Percentiles rank a stretch among this genome's conserved stretches.
Conservation (phyloP, 2,888 invertebrate species). For the Meiosimyza decipiens region DNA sequence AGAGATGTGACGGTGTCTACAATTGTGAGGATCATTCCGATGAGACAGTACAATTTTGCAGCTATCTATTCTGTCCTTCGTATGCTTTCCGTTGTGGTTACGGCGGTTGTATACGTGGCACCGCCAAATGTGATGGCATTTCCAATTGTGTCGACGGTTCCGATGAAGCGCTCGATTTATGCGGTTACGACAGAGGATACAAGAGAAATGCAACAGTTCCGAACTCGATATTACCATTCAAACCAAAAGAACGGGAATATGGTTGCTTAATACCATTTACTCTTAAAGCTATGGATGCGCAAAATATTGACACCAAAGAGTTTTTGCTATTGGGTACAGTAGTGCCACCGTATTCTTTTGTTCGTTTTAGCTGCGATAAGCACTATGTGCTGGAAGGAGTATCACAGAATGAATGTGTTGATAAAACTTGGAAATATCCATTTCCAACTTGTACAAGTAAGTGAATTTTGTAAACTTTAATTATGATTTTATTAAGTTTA, state of each 20-base stretch:
- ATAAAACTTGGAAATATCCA: neutral
- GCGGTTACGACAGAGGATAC: constrained; percentile 7
- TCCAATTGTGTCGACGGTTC: constrained; percentile 51
- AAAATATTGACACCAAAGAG: neutral
- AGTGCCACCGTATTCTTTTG: neutral
- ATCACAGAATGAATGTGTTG: constrained; percentile 17
- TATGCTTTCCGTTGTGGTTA: constrained; percentile 65
- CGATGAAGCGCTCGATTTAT: constrained; percentile 51
- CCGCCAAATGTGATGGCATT: constrained; percentile 64
- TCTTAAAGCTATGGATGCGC: neutral
- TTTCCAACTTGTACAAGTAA: constrained; percentile 18
- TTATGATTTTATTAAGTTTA: too few species aligned
- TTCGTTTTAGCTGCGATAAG: constrained; percentile 23
- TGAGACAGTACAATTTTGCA: constrained; percentile 53
- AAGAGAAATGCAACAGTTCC: neutral
- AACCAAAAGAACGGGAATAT: neutral
- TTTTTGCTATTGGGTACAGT: constrained; percentile 7
- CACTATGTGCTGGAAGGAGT: neutral
- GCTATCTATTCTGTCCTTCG: constrained; percentile 63
- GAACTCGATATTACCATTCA: neutral
- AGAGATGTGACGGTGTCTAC: constrained; percentile 53
- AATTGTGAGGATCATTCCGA: constrained; percentile 60
- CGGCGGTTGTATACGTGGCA: constrained; percentile 45
- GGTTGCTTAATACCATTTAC: constrained; percentile 33
- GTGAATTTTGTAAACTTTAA: neutral